Evolutionary conservation across 2,797 vertebrate species (phyloP).

Genomic region (Crenichthys baileyi): DNA sequence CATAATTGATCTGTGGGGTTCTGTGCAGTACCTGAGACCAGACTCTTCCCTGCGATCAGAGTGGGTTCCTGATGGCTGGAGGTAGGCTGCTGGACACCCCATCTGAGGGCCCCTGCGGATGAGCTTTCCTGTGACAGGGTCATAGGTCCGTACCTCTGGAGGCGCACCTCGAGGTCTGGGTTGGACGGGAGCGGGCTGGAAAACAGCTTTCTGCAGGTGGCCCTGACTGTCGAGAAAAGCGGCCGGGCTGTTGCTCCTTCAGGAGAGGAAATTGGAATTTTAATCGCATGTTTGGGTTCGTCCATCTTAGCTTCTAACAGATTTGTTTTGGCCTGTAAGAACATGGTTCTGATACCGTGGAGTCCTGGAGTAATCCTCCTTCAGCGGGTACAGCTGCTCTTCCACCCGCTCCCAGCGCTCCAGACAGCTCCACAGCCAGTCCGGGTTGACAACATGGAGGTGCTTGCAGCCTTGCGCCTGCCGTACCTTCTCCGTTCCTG

Average conservation of each 20-base stretch:
- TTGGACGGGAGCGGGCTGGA: slow-evolving; percentile 86
- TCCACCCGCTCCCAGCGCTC: slow-evolving; percentile 98
- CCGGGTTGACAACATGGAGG: slow-evolving; percentile 92
- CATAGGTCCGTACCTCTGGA: slow-evolving; percentile 90
- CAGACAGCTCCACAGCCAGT: slow-evolving; percentile 98
- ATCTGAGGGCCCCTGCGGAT: slow-evolving; percentile 86
- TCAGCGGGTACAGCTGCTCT: slow-evolving; percentile 92
- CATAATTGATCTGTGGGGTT: no score
- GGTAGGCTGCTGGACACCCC: slow-evolving; percentile 74
- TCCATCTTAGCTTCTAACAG: neutral
- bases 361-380: slow-evolving; percentile 87
- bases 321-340: neutral
- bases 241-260: slow-evolving; percentile 90
- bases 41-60: slow-evolving; percentile 84
- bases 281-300: neutral
- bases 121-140: slow-evolving; percentile 93
- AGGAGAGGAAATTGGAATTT: neutral
- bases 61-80: slow-evolving; percentile 77
- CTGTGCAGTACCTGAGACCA: slow-evolving; percentile 87
- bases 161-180: slow-evolving; percentile 79
- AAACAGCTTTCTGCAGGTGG: slow-evolving; percentile 78
- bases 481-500: slow-evolving; percentile 97
- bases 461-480: slow-evolving; percentile 90
- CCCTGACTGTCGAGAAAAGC: slow-evolving; percentile 82
- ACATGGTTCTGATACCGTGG: slow-evolving; percentile 77